Percentiles rank a stretch among this genome's conserved stretches.
Conservation (phyloP, 2,113 vertebrate species). For the Oncorhynchus clarkii region DNA sequence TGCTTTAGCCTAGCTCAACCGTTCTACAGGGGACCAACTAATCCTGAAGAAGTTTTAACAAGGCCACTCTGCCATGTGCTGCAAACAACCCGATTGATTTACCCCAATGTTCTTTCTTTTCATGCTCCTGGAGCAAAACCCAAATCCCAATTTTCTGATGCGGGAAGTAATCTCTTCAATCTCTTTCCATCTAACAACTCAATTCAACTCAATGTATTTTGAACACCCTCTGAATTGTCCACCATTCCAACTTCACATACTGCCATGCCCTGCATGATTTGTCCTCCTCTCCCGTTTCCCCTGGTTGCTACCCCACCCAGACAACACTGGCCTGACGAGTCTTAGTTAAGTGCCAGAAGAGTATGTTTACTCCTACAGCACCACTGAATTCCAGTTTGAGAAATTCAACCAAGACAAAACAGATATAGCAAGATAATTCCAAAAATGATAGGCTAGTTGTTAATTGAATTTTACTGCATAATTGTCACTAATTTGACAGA, state of each 20-base stretch:
- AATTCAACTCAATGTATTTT: no score
- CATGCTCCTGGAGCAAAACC: constrained; percentile 63
- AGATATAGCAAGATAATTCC: neutral
- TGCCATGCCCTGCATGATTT: constrained; percentile 11
- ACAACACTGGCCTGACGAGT: constrained; percentile 52
- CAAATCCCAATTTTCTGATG: constrained; percentile 66
- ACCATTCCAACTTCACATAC: neutral
- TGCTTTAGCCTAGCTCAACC: no score
- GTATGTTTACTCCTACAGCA: constrained; percentile 54
- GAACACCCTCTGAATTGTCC: no score
- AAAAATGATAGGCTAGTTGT: no score
- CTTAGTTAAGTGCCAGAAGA: constrained; percentile 59
- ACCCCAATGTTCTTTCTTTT: constrained; percentile 59
- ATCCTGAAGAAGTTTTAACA: no score
- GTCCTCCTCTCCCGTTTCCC: constrained; percentile 21
- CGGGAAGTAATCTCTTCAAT: constrained; percentile 1
- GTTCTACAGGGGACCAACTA: no score
- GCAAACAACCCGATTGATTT: constrained; percentile 17
- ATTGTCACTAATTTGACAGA: no score
- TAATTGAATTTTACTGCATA: no score
- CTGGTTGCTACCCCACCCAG: constrained; percentile 48
- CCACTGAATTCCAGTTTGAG: constrained; percentile 17
- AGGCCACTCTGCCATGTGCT: no score
- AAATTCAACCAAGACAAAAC: constrained; percentile 37
- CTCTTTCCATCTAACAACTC: no score